Percentiles rank a stretch among this genome's conserved stretches.
These are phyloP conservation scores for Chaenocephalus aceratus DNA, from an alignment of 2,113 vertebrate genomes.

Conservation along the genomic window DNA sequence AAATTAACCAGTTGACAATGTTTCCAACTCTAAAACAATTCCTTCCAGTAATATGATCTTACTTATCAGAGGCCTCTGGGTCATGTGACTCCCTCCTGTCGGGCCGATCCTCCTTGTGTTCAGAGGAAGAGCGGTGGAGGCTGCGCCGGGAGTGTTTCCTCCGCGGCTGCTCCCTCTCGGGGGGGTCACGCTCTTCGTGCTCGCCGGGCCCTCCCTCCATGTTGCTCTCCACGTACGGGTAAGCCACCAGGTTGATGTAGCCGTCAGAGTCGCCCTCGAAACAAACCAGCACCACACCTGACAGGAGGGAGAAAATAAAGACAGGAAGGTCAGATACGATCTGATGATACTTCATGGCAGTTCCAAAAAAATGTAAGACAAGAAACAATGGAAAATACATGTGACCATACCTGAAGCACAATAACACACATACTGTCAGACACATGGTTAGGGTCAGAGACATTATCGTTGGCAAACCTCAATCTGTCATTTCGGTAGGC, in stretches of 20 bases:
- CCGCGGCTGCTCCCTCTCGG: conserved; percentile 94
- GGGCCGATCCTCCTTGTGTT: conserved; percentile 91
- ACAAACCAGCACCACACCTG: conserved; percentile 96
- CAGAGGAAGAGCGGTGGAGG: conserved; percentile 89
- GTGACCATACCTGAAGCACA: too few relatives aligned
- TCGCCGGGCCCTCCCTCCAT: conserved; percentile 84
- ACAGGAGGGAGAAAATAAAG: neutral
- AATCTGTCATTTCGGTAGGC: too few relatives aligned
- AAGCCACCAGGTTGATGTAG: conserved; percentile 98
- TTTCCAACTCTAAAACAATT: too few relatives aligned
- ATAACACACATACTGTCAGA: too few relatives aligned
- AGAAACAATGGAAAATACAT: too few relatives aligned
- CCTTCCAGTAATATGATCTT: conserved; percentile 31
- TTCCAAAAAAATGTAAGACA: too few relatives aligned
- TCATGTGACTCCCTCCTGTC: conserved; percentile 79
- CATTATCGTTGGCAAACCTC: too few relatives aligned
- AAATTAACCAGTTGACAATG: too few relatives aligned
- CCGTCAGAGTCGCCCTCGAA: conserved; percentile 96
- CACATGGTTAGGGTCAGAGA: too few relatives aligned
- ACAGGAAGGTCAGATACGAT: neutral
- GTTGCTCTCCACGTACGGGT: conserved; percentile 92
- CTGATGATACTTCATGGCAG: too few relatives aligned
- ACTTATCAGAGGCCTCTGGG: conserved; percentile 89
- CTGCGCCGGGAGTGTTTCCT: conserved; percentile 97
- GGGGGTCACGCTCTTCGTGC: conserved; percentile 87